Base-by-base conservation (phyloP, 2,888 invertebrate genomes). In the Biston betularia region DNA sequence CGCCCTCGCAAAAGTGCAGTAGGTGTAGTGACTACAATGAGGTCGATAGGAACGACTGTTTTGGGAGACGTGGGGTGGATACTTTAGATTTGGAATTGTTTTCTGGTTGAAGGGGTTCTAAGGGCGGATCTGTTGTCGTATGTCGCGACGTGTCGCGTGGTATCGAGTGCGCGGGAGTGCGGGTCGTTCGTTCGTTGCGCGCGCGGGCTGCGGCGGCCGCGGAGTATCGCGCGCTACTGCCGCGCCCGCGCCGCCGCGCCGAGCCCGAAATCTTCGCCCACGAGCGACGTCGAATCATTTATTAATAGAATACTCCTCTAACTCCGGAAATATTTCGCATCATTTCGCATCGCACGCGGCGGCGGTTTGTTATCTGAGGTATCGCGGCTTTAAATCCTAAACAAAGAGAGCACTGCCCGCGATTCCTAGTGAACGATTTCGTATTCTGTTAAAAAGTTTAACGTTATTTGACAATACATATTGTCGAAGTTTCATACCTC, bases 301-400 rank as follows among this genome's bases (percentile, higher is more conserved):
- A 93, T 93, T 92, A 89, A 92, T 93, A 93, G 93, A 92, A 88
- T 90, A 90, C 92, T 92, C 89, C 89, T 89, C 89, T 88, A 89
- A 93, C 93, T 92, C 93, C 93, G 93, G 93, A 93, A 93, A 93
- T 93, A 93, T 93, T 93, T 93, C 90, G 93, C 93, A 90, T 92
- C 90, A 91, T 90, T 93, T 93, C 89, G 93, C 92, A 90, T 89
- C 86, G 86, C 88, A 89, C 83, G 86, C 87, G 78, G 84, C 80
- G 75, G 81, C 81, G 73, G 82, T 80, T 84, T 84, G 85, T 90
- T 91, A 88, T 89, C 90, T 87, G 82, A 88, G 87, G 86, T 87
- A 89, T 89, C 69, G 55, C 68, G 63, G 59, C 63, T 68, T 70
- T 60, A 57, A 62, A 38, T 56, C 61, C 59, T 69, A 69, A 72